Evolutionary conservation across 2,797 vertebrate species (phyloP), one percentile per base, ranked within the genome.

Genomic region (Ibycter americanus): DNA sequence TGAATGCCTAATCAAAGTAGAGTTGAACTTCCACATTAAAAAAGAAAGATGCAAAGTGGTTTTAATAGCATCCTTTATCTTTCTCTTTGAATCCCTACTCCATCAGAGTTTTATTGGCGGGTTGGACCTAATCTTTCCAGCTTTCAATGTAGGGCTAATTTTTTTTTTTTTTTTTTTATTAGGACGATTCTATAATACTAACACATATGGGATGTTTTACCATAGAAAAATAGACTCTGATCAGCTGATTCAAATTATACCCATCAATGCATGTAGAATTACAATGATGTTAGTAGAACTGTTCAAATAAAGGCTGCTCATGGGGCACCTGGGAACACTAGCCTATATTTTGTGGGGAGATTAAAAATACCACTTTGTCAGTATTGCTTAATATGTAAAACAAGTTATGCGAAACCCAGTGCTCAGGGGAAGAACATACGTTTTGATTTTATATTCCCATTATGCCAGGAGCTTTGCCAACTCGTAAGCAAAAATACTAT

Each of bases 371-470:
- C 31, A 18, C 49, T 82, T 85, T 71, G 31, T 78, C 49, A 31
- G 47, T 71, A 42, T 91, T 83, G 52, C 29, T 93, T 77, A 81
- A 52, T 67, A 82, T 74, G 61, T 88, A 47, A 92, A 93, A 63
- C 65, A 46, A 4, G 4, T 76, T 36, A 51, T 58, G 36, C 62
- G 83, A 90, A 91, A 13, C 18, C 52, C 12, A 40, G 23, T 59
- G 55, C 87, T 92, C 47, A 13, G 8, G 54, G 59, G 58, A 78
- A 54, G 49, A 85, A 26, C 72, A 62, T 8, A 27, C 29, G 14
- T 95, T 96, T 84, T 54, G 38, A 38, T 80, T 87, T 91, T 85
- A 44, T 94, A 83, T 83, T 85, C 58, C 59, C 44, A 13, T 89
- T 95, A 51, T 85, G 65, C 52, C n/a, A 78, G 79, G 22, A 88